Evolutionary conservation across 37 sponge, comb jelly and placozoan genomes (phyloP).

Genomic region (Eunapius fragilis): DNA sequence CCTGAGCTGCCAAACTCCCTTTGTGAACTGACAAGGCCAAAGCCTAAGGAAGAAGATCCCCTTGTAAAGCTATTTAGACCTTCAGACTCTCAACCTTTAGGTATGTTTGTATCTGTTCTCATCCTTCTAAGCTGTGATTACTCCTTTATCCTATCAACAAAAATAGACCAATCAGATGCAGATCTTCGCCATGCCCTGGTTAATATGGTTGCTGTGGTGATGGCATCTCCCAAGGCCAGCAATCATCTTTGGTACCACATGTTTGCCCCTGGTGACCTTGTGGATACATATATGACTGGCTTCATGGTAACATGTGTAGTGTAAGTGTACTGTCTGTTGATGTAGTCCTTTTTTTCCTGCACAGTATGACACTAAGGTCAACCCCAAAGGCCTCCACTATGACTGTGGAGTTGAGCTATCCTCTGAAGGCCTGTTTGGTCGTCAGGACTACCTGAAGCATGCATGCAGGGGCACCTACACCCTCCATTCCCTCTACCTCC

Average conservation of each 20-base stretch:
- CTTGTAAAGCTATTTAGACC: constrained; percentile 64
- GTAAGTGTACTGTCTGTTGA: not conserved
- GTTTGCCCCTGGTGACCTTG: constrained; percentile 57
- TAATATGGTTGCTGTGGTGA: constrained; percentile 73
- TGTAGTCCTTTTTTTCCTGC: no score
- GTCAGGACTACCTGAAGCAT: constrained; percentile 80
- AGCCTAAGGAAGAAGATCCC: constrained; percentile 41
- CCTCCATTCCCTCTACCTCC: constrained; percentile 90
- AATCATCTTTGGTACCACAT: constrained; percentile 88
- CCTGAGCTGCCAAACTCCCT: constrained; percentile 57
- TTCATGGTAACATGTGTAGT: constrained; percentile 62
- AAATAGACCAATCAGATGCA: constrained; percentile 53
- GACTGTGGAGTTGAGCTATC: constrained; percentile 88
- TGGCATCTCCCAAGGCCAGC: constrained; percentile 63
- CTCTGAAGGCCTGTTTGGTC: constrained; percentile 84
- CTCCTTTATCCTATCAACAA: not conserved
- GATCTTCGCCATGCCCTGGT: constrained; percentile 78
- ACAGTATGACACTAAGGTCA: constrained; percentile 36
- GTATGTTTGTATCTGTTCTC: constrained; percentile 2
- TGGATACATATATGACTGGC: constrained; percentile 75
- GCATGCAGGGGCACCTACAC: constrained; percentile 76
- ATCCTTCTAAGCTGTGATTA: not conserved
- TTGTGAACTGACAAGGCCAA: not conserved
- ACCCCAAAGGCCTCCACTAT: constrained; percentile 60
- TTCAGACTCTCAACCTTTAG: constrained; percentile 4